Conservation (phyloP, 2,113 vertebrate species). For the Mystacornis crossleyi region DNA sequence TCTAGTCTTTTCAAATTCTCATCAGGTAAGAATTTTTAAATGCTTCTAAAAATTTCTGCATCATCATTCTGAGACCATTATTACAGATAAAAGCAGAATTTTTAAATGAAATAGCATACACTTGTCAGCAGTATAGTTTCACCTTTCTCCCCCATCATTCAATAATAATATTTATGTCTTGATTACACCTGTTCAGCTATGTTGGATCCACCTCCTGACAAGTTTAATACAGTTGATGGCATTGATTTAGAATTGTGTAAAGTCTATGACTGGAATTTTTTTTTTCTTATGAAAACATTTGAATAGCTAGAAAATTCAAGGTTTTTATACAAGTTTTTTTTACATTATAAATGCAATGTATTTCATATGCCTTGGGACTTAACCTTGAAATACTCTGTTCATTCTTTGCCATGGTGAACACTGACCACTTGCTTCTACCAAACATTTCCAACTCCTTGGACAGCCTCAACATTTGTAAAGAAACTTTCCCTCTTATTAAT, state of each 20-base stretch:
- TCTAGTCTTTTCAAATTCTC: background rate
- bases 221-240: background rate
- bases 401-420: background rate
- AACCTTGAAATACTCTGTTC: background rate
- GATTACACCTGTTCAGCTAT: background rate
- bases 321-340: background rate
- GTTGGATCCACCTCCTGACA: background rate
- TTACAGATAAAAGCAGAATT: background rate
- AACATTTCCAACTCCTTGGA: background rate
- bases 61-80: background rate
- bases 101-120: background rate
- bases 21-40: background rate
- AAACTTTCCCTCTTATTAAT: background rate
- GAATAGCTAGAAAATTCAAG: background rate
- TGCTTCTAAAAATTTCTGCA: background rate
- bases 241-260: background rate
- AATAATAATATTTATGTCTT: background rate
- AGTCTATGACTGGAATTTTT: background rate
- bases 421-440: background rate
- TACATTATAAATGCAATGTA: background rate
- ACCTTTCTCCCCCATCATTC: background rate
- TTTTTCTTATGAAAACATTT: background rate
- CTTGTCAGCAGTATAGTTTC: background rate
- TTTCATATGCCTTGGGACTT: background rate
- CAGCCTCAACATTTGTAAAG: background rate